A percentile compares a stretch with the other conserved stretches of the same genome.
phyloP scores from a whole-genome alignment of 2,888 invertebrate genomes.

The Isoperla grammatica region DNA sequence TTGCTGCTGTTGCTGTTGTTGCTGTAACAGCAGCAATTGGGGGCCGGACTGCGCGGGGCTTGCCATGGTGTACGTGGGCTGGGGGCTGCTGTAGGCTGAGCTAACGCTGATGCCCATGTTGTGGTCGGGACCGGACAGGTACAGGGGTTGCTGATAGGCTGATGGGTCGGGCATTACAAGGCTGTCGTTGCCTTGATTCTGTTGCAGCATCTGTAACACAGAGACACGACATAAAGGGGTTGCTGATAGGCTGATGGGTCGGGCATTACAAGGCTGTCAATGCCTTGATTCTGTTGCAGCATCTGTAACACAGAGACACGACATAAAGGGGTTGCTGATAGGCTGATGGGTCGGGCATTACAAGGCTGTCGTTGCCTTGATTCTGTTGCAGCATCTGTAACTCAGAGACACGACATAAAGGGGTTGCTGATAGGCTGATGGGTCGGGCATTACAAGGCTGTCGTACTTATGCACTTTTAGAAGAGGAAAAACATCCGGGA shows the following conservation, averaged over 20 bases:
- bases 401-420: constrained; percentile 42
- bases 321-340: constrained; percentile 72
- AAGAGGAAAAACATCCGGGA: too few relatives aligned
- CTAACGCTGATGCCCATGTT: constrained; percentile 47
- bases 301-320: constrained; percentile 40
- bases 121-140: constrained; percentile 47
- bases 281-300: constrained; percentile 53
- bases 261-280: constrained; percentile 52
- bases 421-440: constrained; percentile 66
- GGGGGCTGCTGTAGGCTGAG: constrained; percentile 44
- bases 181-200: constrained; percentile 58
- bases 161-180: constrained; percentile 51
- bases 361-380: constrained; percentile 56
- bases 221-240: neutral
- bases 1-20: constrained; percentile 31
- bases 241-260: neutral
- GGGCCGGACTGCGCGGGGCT: constrained; percentile 44
- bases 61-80: constrained; percentile 46
- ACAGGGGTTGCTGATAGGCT: constrained; percentile 67
- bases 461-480: too few relatives aligned
- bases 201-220: constrained; percentile 40
- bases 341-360: constrained; percentile 51
- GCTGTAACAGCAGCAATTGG: constrained; percentile 35
- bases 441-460: constrained; percentile 49
- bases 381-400: constrained; percentile 48